These are phyloP conservation scores for Centropristis striata DNA, from an alignment of 2,113 vertebrate genomes.

Conservation along the genomic window DNA sequence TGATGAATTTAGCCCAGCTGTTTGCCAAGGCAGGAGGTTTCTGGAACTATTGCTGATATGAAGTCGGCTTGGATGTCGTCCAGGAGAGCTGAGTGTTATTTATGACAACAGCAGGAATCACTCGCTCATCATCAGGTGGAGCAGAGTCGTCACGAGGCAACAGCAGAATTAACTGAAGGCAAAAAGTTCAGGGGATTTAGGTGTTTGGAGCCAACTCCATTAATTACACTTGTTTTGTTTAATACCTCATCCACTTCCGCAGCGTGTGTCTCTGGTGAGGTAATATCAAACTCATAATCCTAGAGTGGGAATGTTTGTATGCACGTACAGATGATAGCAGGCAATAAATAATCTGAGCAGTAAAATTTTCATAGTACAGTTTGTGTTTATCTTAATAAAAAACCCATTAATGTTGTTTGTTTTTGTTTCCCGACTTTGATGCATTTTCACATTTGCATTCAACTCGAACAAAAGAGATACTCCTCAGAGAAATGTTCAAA, in stretches of 20 bases:
- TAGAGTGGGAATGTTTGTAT: neutral
- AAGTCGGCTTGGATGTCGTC: conserved; percentile 69
- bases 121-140: conserved; percentile 56
- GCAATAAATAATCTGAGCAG: neutral
- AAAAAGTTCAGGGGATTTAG: conserved; percentile 28
- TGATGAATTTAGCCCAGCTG: conserved; percentile 73
- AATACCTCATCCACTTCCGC: neutral
- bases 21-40: conserved; percentile 69
- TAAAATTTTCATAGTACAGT: neutral
- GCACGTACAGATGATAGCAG: neutral
- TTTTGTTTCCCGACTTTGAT: neutral
- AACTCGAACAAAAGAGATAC: neutral
- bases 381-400: conserved; percentile 1
- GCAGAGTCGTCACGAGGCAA: conserved; percentile 28
- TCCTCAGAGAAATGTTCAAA: neutral
- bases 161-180: conserved; percentile 40
- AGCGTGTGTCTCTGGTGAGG: neutral
- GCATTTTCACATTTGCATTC: neutral
- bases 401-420: neutral
- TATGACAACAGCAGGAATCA: conserved; percentile 66
- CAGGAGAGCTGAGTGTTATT: conserved; percentile 70
- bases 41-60: conserved; percentile 65
- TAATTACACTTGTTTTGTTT: conserved; percentile 33
- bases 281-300: neutral
- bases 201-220: conserved; percentile 33